Evolutionary conservation across 1,140 invertebrate species (phyloP).

Genomic region (Trachymyrmex septentrionalis): DNA sequence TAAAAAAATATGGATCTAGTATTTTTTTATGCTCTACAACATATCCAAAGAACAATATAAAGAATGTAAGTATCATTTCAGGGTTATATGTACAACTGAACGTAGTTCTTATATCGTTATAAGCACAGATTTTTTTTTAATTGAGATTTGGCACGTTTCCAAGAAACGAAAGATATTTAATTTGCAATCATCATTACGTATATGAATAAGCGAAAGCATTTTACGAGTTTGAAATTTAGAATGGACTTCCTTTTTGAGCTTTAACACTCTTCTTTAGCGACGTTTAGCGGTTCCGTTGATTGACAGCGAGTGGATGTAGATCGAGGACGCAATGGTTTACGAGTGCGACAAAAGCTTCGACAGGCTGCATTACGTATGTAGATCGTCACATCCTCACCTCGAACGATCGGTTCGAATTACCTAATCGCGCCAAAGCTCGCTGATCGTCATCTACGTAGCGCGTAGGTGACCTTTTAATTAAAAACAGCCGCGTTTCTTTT

Average conservation of each 20-base stretch:
- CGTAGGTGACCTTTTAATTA: conserved; percentile 22
- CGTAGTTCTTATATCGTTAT: background rate
- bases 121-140: background rate
- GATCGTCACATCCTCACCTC: conserved; percentile 70
- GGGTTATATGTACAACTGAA: background rate
- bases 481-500: background rate
- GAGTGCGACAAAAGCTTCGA: conserved; percentile 74
- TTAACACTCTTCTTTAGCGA: conserved; percentile 16
- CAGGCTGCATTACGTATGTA: conserved; percentile 72
- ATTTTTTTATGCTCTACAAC: too few species aligned
- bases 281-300: conserved; percentile 80
- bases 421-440: conserved; percentile 60
- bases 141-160: conserved; percentile 21
- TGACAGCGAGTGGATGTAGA: conserved; percentile 80
- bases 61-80: background rate
- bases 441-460: conserved; percentile 72
- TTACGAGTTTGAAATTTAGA: background rate
- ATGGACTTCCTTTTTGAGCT: background rate
- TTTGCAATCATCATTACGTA: background rate
- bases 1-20: too few species aligned
- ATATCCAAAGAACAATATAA: background rate
- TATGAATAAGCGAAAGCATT: background rate
- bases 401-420: conserved; percentile 72
- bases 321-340: conserved; percentile 79
- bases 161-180: background rate